These are phyloP conservation scores for Aphidius colemani DNA, from an alignment of 2,888 invertebrate genomes.

Conservation along the genomic window DNA sequence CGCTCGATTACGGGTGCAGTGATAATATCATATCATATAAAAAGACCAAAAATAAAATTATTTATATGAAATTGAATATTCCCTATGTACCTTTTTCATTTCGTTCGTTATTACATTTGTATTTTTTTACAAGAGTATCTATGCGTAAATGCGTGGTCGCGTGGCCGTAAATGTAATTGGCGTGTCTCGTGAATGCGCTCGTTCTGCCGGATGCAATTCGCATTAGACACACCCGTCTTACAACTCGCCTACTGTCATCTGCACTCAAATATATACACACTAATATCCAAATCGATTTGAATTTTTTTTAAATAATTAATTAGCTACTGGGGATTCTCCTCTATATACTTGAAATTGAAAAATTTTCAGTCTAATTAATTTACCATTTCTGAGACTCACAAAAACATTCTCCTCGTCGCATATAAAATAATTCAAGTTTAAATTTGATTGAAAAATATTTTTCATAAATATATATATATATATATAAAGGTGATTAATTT, in stretches of 20 bases:
- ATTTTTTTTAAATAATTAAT: no score
- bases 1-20: constrained; percentile 39
- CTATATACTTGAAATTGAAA: neutral
- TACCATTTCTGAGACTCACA: neutral
- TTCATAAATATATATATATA: no score
- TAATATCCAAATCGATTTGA: no score
- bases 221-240: constrained; percentile 51
- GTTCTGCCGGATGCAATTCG: constrained; percentile 51
- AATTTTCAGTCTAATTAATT: no score
- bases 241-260: constrained; percentile 33
- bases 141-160: constrained; percentile 33
- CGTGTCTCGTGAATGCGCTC: constrained; percentile 51
- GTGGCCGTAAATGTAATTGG: constrained; percentile 48
- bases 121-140: no score
- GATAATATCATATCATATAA: constrained; percentile 39
- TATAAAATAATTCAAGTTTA: no score
- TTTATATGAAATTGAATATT: constrained; percentile 29
- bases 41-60: constrained; percentile 47
- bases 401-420: no score
- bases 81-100: constrained; percentile 2
- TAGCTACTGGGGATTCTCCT: constrained; percentile 16
- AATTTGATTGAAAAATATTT: no score
- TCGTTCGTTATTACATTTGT: no score
- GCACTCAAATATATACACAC: no score
- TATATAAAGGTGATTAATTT: no score